phyloP scores from a whole-genome alignment of 2,113 vertebrate genomes.

The Cephalopterus ornatus region DNA sequence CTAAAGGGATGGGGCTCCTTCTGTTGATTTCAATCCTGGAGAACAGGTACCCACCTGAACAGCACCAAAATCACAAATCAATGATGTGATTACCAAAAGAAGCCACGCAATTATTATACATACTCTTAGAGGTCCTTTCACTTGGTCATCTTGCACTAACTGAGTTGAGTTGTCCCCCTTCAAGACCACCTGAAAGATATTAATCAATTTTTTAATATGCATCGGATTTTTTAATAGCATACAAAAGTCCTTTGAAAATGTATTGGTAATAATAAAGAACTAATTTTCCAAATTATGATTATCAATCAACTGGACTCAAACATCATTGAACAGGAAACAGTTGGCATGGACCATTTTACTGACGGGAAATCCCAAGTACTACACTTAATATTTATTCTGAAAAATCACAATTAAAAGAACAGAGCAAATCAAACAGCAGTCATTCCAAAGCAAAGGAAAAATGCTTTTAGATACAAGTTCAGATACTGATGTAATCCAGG shows the following conservation, averaged over 20 bases:
- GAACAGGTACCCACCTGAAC: background rate
- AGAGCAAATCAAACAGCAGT: background rate
- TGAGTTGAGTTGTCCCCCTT: constrained; percentile 94
- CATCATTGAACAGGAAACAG: background rate
- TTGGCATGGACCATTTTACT: background rate
- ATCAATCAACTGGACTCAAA: background rate
- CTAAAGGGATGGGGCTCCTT: background rate
- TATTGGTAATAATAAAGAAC: background rate
- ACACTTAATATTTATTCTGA: background rate
- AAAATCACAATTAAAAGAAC: background rate
- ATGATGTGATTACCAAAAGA: background rate
- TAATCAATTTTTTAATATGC: background rate
- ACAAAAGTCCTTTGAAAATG: background rate
- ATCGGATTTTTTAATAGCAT: background rate
- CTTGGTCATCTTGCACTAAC: constrained; percentile 97
- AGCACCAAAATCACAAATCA: background rate
- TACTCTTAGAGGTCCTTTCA: constrained; percentile 95
- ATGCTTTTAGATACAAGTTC: background rate
- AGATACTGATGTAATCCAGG: background rate
- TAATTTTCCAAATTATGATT: background rate
- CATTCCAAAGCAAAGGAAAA: background rate
- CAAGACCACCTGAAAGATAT: constrained; percentile 85
- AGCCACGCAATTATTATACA: constrained; percentile 41
- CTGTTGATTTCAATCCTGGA: background rate
- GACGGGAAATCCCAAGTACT: background rate